These are phyloP conservation scores for Epizoanthus stellaris DNA, from an alignment of 92 coral and sea anemone genomes.

Conservation along the genomic window DNA sequence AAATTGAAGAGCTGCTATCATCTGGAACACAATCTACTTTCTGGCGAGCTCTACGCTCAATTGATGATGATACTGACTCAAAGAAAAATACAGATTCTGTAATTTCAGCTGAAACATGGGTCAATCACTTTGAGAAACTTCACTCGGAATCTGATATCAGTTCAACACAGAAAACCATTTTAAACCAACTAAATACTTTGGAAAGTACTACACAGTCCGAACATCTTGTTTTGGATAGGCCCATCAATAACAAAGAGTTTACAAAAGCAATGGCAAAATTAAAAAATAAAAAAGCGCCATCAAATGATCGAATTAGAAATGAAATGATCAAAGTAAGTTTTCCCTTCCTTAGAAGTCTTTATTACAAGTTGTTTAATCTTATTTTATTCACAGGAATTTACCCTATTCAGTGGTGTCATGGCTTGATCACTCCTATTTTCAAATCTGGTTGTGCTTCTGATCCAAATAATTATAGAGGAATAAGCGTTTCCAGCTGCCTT, in stretches of 20 bases:
- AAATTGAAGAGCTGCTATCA: not conserved
- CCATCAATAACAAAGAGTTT: slow-evolving; percentile 2
- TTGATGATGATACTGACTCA: not conserved
- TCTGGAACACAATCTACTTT: not conserved
- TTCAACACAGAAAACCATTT: not conserved
- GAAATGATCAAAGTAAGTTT: slow-evolving; percentile 27
- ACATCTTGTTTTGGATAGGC: not conserved
- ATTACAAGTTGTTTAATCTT: slow-evolving; percentile 5
- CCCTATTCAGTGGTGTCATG: slow-evolving; percentile 26
- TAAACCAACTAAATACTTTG: not conserved
- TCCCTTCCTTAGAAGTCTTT: not conserved
- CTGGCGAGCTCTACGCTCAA: slow-evolving; percentile 2
- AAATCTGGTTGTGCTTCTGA: slow-evolving; percentile 10
- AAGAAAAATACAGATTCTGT: not conserved
- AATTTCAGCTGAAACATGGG: not conserved
- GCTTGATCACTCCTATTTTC: slow-evolving; percentile 18
- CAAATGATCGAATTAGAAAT: slow-evolving; percentile 15
- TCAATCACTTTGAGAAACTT: not conserved
- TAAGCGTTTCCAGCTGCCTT: slow-evolving; percentile 28
- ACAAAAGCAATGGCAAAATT: not conserved
- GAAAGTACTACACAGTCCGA: not conserved
- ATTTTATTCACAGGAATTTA: slow-evolving; percentile 13
- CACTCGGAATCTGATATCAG: not conserved
- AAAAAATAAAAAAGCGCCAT: slow-evolving; percentile 23
- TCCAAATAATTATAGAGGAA: slow-evolving; percentile 34